phyloP scores from a whole-genome alignment of 2,888 invertebrate species.

The Frankliniella intonsa region DNA sequence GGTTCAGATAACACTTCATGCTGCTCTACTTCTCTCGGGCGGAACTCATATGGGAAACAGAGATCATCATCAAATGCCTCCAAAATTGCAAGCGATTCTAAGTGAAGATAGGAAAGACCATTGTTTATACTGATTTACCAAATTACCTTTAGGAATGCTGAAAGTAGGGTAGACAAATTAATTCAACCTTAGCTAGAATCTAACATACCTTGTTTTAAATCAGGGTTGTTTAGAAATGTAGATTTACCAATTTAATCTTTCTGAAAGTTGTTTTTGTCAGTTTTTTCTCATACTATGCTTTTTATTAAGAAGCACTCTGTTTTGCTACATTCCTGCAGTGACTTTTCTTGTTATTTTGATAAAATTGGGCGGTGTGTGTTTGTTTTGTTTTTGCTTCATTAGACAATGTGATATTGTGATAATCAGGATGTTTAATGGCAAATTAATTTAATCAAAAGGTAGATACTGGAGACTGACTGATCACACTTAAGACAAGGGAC shows the following conservation, averaged over 20 bases:
- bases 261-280: background rate
- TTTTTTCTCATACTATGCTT: background rate
- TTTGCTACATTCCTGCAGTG: background rate
- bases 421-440: background rate
- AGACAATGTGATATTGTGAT: background rate
- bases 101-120: background rate
- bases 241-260: background rate
- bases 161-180: background rate
- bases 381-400: background rate
- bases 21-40: slow-evolving; percentile 7
- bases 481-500: background rate
- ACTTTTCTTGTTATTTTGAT: background rate
- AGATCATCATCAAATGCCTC: background rate
- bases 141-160: background rate
- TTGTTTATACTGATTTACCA: background rate
- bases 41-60: background rate
- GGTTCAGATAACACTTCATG: background rate
- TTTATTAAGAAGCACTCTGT: background rate
- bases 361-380: background rate
- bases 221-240: too few species aligned
- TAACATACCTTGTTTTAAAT: too few species aligned
- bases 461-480: background rate
- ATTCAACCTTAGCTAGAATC: too few species aligned
- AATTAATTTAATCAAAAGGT: background rate
- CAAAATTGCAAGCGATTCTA: background rate